Percentiles rank a stretch among this genome's conserved stretches.
Conservation (phyloP, 2,113 vertebrate species). For the Pituophis catenifer region DNA sequence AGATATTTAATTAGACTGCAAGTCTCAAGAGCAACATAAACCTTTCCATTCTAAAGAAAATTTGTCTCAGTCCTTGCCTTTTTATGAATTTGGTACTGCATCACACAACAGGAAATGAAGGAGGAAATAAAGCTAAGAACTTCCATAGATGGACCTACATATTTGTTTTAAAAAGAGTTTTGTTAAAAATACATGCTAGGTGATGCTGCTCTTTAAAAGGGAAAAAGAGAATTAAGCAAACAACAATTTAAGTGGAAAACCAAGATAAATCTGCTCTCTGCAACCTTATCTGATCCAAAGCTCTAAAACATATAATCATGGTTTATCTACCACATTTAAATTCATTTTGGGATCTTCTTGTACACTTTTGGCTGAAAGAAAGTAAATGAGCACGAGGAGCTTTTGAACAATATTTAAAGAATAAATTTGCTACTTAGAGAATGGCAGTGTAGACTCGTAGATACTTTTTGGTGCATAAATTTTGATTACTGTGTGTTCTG, state of each 20-base stretch:
- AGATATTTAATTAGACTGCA: conserved; percentile 55
- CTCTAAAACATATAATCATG: neutral
- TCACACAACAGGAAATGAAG: conserved; percentile 21
- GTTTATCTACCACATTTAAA: neutral
- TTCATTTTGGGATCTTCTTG: neutral
- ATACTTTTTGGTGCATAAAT: neutral
- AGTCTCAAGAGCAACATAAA: conserved; percentile 60
- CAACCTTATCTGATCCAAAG: neutral
- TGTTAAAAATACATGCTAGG: neutral
- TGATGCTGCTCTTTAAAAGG: neutral
- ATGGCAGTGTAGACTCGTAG: neutral
- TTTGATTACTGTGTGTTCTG: neutral
- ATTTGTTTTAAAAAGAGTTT: neutral
- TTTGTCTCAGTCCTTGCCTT: conserved; percentile 17
- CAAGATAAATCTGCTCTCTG: neutral
- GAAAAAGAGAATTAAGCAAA: neutral
- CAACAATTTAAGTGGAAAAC: neutral
- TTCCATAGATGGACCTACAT: neutral
- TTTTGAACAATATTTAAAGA: neutral
- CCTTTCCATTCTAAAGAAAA: conserved; percentile 50
- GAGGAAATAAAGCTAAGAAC: neutral
- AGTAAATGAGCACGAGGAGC: neutral
- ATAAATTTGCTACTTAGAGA: neutral
- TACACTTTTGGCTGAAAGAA: neutral
- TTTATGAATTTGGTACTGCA: conserved; percentile 48